Base-by-base conservation (phyloP, 2,888 invertebrate genomes). In the Vandiemenella viatica region DNA sequence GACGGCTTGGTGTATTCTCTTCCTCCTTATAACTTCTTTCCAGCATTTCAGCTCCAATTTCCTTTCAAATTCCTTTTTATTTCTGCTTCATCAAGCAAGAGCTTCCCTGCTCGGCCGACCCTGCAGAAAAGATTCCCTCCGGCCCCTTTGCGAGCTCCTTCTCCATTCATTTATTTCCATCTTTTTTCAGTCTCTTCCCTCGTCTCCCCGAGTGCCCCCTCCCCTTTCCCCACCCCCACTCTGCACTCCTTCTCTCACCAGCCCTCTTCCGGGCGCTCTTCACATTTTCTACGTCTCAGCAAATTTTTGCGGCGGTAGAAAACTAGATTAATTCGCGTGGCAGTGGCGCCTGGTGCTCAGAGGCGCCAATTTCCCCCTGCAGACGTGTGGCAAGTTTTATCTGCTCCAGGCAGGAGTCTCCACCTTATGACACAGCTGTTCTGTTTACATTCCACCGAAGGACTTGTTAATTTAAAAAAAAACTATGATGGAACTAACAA, bases 21-120 rank as follows among this genome's bases (percentile, higher is more conserved):
- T 4, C 32, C 32, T n/a, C 32, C 32, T 45, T 41, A 23, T 46
- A 42, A 46, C 22, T 50, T 46, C 49, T 52, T 52, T 49, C 51
- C 48, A 51, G 46, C 48, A 51, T 51, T 51, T 49, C 51, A 44
- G 49, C 46, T 51, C 44, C 49, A 52, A 52, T 52, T 52, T 52
- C 52, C 52, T 52, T 52, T 52, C 52, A 52, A 50, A 52, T 46
- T 52, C 45, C 44, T 48, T 41, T 49, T 52, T 49, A 47, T 47
- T 52, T 52, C 49, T 50, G 52, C 49, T 50, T 52, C 52, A 52
- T 49, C 49, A 52, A 52, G 49, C 49, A 26, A 45, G 41, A 44
- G 52, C 45, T 32, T 41, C 52, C 3, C 32, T 10, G n/a, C 32
- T 10, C 10, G 13, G 32, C 10, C 32, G 32, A 32, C 2, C 13